Base-by-base conservation (phyloP, 2,888 invertebrate genomes). In the Epiblema foenella region DNA sequence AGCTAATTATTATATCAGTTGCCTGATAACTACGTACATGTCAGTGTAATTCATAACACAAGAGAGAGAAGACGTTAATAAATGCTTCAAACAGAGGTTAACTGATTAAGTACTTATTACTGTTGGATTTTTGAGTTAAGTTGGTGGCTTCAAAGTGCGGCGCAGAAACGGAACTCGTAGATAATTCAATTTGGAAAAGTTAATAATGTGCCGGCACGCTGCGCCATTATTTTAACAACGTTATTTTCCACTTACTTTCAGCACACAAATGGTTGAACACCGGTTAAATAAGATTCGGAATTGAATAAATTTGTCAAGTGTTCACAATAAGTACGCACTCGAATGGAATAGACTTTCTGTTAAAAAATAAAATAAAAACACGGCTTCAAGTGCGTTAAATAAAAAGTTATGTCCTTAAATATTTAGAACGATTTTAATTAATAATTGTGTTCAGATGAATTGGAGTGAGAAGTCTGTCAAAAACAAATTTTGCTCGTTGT, bases 281-380 rank as follows among this genome's bases (percentile, higher is more conserved):
- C 58, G 59, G 42, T 17, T 52, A 37, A 69, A 69, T 59, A 65
- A 65, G 58, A 65, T 69, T 65, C 18, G 29, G 20, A 69, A 69
- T 69, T 58, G 46, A 69, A 59, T 65, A 58, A 66, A 70, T 64
- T 64, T 58, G 39, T 54, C 70, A 60, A 71, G 37, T 49, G 60
- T 49, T 71, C 39, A 20, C 24, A 66, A 71, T 33, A 54, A 60
- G 64, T 67, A 49, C 51, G 46, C 64, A 69, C 64, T 59, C 58
- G 58, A 52, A 69, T n/a, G 66, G 56, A 71, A 71, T 62, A 33
- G 49, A 62, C 20, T n/a, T n/a, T n/a, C n/a, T n/a, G n/a, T n/a
- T n/a, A n/a, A n/a, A n/a, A n/a, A n/a, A n/a, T n/a, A n/a, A n/a
- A n/a, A n/a, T n/a, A n/a, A n/a, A n/a, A n/a, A n/a, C n/a, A n/a